phyloP scores from a whole-genome alignment of 2,888 invertebrate species.

The Eudasyphora cyanicolor region DNA sequence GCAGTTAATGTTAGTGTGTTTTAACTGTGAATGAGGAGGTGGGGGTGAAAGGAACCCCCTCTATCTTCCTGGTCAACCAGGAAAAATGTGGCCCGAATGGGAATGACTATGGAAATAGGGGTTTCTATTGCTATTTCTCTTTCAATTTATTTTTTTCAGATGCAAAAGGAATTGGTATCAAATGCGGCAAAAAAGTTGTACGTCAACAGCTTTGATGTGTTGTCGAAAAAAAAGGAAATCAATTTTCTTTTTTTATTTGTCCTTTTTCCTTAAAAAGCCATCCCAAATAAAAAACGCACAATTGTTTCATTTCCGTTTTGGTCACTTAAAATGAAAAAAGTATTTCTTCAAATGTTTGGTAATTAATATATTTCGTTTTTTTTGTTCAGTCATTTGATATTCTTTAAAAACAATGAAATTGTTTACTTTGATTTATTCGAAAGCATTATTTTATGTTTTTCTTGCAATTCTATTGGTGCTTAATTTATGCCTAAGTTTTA shows the following conservation, averaged over 20 bases:
- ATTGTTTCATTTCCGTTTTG: conserved; percentile 19
- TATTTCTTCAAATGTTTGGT: conserved; percentile 54
- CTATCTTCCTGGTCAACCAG: no score
- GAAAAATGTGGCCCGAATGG: conserved; percentile 47
- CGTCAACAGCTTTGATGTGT: conserved; percentile 62
- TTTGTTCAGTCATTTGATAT: conserved; percentile 18
- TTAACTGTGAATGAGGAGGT: no score
- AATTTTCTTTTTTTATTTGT: conserved; percentile 54
- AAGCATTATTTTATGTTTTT: conserved; percentile 26
- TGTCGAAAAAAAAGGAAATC: conserved; percentile 58
- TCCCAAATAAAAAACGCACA: conserved; percentile 19
- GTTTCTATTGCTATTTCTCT: conserved; percentile 12
- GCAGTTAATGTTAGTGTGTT: conserved; percentile 73
- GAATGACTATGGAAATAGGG: not conserved
- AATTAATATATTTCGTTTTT: conserved; percentile 52
- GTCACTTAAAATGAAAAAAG: conserved; percentile 41
- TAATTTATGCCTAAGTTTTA: not conserved
- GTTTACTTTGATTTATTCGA: conserved; percentile 53
- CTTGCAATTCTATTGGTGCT: conserved; percentile 17
- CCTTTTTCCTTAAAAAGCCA: not conserved
- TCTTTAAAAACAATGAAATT: conserved; percentile 45
- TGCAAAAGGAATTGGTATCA: conserved; percentile 62
- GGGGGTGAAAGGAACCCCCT: not conserved
- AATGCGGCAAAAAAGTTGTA: conserved; percentile 61
- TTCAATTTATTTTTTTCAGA: conserved; percentile 4